Conservation (phyloP, 2,113 vertebrate genomes). For the Cisticola juncidis region DNA sequence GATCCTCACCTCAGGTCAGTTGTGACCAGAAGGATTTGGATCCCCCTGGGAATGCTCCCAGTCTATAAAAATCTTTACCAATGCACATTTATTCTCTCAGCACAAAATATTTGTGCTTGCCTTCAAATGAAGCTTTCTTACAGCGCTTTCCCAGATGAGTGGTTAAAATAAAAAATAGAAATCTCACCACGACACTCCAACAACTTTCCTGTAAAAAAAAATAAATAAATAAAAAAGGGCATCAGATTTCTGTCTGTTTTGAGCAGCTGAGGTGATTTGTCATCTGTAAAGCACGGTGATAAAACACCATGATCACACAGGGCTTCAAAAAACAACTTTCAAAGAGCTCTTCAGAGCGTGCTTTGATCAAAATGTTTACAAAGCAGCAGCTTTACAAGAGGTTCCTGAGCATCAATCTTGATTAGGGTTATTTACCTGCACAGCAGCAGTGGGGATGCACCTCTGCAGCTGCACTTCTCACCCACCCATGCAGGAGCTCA, state of each 20-base stretch:
- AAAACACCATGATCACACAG: not conserved
- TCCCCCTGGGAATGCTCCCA: not conserved
- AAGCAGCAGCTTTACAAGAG: not conserved
- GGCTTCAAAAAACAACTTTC: slow-evolving; percentile 14
- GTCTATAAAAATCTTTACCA: not conserved
- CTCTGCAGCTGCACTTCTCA: not conserved
- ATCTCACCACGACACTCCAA: not conserved
- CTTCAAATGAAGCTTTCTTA: not conserved
- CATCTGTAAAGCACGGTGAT: not conserved
- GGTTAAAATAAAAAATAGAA: not conserved
- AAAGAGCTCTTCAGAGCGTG: not conserved
- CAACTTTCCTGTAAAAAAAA: not conserved
- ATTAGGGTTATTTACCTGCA: not conserved
- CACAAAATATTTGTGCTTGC: not conserved
- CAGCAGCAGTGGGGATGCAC: not conserved
- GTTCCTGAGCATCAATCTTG: not conserved
- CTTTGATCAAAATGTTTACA: slow-evolving; percentile 34
- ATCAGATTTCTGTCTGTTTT: not conserved
- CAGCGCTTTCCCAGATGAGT: not conserved
- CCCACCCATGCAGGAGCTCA: fast-evolving
- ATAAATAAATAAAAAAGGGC: not conserved
- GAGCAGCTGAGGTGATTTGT: slow-evolving; percentile 20
- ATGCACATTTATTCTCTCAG: not conserved
- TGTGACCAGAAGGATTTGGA: not conserved
- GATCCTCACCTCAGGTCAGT: not conserved